phyloP scores from a whole-genome alignment of 2,113 vertebrate species.

The Channa maculata region DNA sequence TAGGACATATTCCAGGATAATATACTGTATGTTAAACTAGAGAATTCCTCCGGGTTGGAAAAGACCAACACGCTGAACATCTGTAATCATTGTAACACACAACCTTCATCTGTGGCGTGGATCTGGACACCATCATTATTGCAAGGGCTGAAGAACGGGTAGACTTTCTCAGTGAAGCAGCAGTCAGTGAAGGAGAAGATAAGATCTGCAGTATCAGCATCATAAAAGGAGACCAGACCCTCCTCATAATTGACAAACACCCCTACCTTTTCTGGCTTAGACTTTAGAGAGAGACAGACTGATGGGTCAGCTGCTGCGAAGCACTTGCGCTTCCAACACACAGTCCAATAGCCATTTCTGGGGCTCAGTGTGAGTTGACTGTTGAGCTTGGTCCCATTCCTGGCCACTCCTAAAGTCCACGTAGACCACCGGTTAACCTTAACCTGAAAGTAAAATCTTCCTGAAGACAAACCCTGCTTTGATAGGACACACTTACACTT shows the following conservation, averaged over 20 bases:
- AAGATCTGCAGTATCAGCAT: slow-evolving; percentile 23
- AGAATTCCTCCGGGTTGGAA: too few relatives aligned
- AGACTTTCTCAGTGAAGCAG: slow-evolving; percentile 1
- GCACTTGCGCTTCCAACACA: neutral
- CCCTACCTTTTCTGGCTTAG: neutral
- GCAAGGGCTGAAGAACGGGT: neutral
- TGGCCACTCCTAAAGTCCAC: neutral
- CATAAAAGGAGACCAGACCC: slow-evolving; percentile 43
- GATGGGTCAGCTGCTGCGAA: rapidly evolving
- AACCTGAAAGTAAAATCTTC: slow-evolving; percentile 9
- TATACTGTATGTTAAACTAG: neutral
- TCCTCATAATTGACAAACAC: slow-evolving; percentile 46
- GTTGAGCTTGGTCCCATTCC: slow-evolving; percentile 7
- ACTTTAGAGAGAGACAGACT: neutral
- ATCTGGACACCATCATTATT: neutral
- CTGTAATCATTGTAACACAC: too few relatives aligned
- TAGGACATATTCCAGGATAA: neutral
- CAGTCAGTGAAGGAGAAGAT: slow-evolving; percentile 34
- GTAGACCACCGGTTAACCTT: neutral
- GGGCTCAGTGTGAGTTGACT: rapidly evolving
- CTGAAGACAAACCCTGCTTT: neutral
- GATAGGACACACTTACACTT: neutral
- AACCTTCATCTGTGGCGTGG: too few relatives aligned
- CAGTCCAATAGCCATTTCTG: neutral
- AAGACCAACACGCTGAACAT: too few relatives aligned